A percentile compares a stretch with the other conserved stretches of the same genome.
These are phyloP conservation scores for Rhyacophila brunnea DNA, from an alignment of 1,140 invertebrate species.

Conservation along the genomic window DNA sequence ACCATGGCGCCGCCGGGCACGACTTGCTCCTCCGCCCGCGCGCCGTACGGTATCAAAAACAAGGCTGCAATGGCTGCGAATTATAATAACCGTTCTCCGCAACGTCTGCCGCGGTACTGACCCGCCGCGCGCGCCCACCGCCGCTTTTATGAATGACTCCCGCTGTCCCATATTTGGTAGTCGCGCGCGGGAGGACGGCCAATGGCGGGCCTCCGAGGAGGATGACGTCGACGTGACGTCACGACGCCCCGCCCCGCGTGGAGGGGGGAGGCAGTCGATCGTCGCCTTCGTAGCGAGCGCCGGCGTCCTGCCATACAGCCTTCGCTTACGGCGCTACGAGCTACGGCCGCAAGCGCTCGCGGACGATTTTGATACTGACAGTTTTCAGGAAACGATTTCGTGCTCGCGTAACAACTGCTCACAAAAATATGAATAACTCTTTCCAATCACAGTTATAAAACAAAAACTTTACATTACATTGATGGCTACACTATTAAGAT, in stretches of 20 bases:
- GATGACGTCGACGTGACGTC: constrained; percentile 50
- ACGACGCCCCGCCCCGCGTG: constrained; percentile 39
- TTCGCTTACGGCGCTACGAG: background rate
- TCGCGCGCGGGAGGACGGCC: constrained; percentile 45
- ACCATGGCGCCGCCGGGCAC: constrained; percentile 47
- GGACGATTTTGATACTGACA: too few relatives aligned
- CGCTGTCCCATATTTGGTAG: constrained; percentile 57
- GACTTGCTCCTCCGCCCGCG: constrained; percentile 55
- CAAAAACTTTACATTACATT: too few relatives aligned
- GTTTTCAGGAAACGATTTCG: too few relatives aligned
- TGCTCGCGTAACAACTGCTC: too few relatives aligned
- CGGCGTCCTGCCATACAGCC: background rate
- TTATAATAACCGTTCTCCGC: constrained; percentile 42
- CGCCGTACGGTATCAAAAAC: constrained; percentile 52
- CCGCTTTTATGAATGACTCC: constrained; percentile 53
- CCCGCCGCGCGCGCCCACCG: constrained; percentile 51
- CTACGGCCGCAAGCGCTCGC: too few relatives aligned
- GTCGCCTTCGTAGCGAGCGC: constrained; percentile 21
- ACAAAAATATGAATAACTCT: too few relatives aligned
- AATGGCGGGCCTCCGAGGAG: constrained; percentile 43
- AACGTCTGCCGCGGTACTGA: constrained; percentile 51
- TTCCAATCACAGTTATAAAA: too few relatives aligned
- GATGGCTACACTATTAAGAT: too few relatives aligned
- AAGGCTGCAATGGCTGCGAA: constrained; percentile 46
- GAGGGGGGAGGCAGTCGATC: constrained; percentile 13